Percentiles rank a stretch among this genome's conserved stretches.
These are phyloP conservation scores for Lethrus apterus DNA, from an alignment of 1,140 invertebrate genomes.

Conservation along the genomic window DNA sequence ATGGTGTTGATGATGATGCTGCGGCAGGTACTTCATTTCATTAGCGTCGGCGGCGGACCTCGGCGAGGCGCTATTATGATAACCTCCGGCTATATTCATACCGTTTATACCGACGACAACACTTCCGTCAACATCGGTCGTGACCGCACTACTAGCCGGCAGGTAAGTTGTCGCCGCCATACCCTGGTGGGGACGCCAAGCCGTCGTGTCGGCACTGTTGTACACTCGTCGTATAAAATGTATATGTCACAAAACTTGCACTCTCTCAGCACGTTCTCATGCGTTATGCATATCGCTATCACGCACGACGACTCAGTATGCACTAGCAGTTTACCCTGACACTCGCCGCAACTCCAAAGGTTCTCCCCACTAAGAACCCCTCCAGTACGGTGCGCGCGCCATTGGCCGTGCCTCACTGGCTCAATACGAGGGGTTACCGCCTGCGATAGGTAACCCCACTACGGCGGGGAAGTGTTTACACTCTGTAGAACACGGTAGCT, in stretches of 20 bases:
- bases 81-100: constrained; percentile 61
- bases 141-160: constrained; percentile 64
- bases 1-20: constrained; percentile 67
- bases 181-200: constrained; percentile 54
- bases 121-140: constrained; percentile 66
- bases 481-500: constrained; percentile 39
- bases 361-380: constrained; percentile 41
- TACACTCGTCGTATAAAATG: constrained; percentile 6
- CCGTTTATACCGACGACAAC: constrained; percentile 66
- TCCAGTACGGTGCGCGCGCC: constrained; percentile 36
- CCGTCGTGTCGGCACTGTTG: constrained; percentile 56
- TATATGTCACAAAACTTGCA: constrained; percentile 9
- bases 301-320: constrained; percentile 39
- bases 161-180: constrained; percentile 83
- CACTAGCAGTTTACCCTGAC: constrained; percentile 16
- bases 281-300: constrained; percentile 42
- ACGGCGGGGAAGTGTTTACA: constrained; percentile 42
- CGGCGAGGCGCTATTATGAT: constrained; percentile 66
- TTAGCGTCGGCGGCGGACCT: constrained; percentile 69
- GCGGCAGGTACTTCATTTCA: constrained; percentile 92
- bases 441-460: constrained; percentile 29
- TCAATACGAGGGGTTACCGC: constrained; percentile 37
- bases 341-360: constrained; percentile 14
- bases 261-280: constrained; percentile 24
- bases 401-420: constrained; percentile 32